Evolutionary conservation across 1,140 invertebrate species (phyloP).

Genomic region (Melitaea cinxia): DNA sequence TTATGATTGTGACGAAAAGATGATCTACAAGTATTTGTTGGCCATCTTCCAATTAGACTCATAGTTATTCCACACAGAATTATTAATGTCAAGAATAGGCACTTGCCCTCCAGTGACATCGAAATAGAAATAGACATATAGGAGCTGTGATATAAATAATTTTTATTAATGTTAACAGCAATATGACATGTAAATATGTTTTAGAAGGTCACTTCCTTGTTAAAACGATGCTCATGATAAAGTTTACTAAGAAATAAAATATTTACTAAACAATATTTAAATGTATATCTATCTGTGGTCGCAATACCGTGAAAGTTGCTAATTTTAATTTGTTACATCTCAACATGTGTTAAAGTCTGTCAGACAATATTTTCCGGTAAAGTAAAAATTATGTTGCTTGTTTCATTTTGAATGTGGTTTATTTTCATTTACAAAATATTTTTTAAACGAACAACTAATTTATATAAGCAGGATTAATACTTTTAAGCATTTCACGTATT

Average conservation of each 20-base stretch:
- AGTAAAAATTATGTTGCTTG: too few relatives aligned
- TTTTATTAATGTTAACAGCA: not conserved
- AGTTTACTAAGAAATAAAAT: not conserved
- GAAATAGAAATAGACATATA: slow-evolving; percentile 23
- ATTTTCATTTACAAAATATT: too few relatives aligned
- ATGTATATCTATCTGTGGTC: not conserved
- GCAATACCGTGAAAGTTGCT: not conserved
- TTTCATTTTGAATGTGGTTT: too few relatives aligned
- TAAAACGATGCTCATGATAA: not conserved
- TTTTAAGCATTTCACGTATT: too few relatives aligned
- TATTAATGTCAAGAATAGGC: slow-evolving; percentile 50
- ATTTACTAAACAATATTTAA: not conserved
- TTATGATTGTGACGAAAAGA: slow-evolving; percentile 49
- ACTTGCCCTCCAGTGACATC: slow-evolving; percentile 41
- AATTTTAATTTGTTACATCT: not conserved
- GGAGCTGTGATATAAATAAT: not conserved
- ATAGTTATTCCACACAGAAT: slow-evolving; percentile 46
- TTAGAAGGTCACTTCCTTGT: not conserved
- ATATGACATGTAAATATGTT: not conserved
- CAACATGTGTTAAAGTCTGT: not conserved
- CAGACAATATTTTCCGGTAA: not conserved
- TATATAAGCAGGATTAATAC: too few relatives aligned
- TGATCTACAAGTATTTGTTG: slow-evolving; percentile 46
- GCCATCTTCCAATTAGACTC: slow-evolving; percentile 44
- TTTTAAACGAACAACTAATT: too few relatives aligned